A percentile compares a stretch with the other conserved stretches of the same genome.
Evolutionary conservation across 2,888 invertebrate genomes (phyloP).

Genomic region (Timema cristinae): DNA sequence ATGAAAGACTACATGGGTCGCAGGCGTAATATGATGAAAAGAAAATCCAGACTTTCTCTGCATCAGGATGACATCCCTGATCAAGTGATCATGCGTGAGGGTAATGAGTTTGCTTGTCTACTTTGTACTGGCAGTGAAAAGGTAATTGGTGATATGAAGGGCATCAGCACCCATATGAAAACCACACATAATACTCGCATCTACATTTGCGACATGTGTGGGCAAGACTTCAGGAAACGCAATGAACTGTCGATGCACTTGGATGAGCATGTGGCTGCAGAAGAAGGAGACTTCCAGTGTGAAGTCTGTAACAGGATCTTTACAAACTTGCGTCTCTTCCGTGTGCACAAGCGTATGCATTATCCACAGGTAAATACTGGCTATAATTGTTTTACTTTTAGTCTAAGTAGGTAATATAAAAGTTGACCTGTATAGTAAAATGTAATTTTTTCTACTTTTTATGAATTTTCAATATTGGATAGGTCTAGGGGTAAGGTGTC

Average conservation of each 20-base stretch:
- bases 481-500: too few species aligned
- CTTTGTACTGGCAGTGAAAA: conserved; percentile 48
- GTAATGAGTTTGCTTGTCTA: conserved; percentile 35
- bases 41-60: conserved; percentile 18
- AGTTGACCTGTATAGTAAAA: too few species aligned
- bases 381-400: too few species aligned
- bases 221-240: conserved; percentile 58
- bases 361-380: conserved; percentile 48
- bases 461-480: too few species aligned
- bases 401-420: too few species aligned
- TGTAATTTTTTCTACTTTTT: too few species aligned
- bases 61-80: conserved; percentile 39
- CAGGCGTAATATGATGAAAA: conserved; percentile 32
- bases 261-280: conserved; percentile 57
- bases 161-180: conserved; percentile 60
- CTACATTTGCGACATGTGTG: conserved; percentile 69
- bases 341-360: conserved; percentile 62
- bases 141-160: conserved; percentile 52
- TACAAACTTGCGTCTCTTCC: conserved; percentile 55
- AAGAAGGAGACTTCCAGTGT: conserved; percentile 61
- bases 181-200: conserved; percentile 56
- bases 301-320: conserved; percentile 61
- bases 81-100: conserved; percentile 34
- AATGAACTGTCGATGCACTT: conserved; percentile 60
- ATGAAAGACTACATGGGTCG: conserved; percentile 28